Conservation (phyloP, 2,113 vertebrate species). For the Tautogolabrus adspersus region DNA sequence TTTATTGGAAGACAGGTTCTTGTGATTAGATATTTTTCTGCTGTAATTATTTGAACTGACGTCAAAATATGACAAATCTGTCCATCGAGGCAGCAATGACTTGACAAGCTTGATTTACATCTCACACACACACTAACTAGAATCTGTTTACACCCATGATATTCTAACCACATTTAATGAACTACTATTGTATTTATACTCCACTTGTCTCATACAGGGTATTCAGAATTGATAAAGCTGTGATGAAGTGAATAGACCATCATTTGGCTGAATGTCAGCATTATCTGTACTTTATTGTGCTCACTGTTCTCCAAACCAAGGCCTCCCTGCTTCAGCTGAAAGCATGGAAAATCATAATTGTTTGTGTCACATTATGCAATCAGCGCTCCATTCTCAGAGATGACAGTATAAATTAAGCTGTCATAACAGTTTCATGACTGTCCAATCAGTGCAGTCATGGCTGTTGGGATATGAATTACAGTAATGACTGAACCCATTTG, state of each 20-base stretch:
- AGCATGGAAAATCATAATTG: conserved; percentile 45
- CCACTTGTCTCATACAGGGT: conserved; percentile 12
- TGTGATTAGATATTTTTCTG: conserved; percentile 4
- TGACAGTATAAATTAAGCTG: conserved; percentile 55
- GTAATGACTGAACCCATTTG: conserved; percentile 23
- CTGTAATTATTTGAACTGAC: conserved; percentile 4
- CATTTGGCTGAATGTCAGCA: conserved; percentile 14
- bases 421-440: conserved; percentile 55
- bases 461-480: conserved; percentile 20
- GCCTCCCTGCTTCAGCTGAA: conserved; percentile 26
- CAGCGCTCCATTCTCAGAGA: conserved; percentile 34
- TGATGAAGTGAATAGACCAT: conserved; percentile 9
- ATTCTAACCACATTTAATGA: conserved; percentile 8
- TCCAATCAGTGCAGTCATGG: conserved; percentile 30
- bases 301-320: conserved; percentile 18
- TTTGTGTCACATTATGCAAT: conserved; percentile 59
- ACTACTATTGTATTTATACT: not conserved
- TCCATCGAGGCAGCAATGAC: not conserved
- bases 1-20: not conserved
- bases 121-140: not conserved
- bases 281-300: conserved; percentile 29
- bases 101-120: conserved; percentile 8
- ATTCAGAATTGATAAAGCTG: conserved; percentile 28
- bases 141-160: not conserved
- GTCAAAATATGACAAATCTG: conserved; percentile 17